phyloP scores from a whole-genome alignment of 1,140 invertebrate genomes.

The Lordiphosa collinella region DNA sequence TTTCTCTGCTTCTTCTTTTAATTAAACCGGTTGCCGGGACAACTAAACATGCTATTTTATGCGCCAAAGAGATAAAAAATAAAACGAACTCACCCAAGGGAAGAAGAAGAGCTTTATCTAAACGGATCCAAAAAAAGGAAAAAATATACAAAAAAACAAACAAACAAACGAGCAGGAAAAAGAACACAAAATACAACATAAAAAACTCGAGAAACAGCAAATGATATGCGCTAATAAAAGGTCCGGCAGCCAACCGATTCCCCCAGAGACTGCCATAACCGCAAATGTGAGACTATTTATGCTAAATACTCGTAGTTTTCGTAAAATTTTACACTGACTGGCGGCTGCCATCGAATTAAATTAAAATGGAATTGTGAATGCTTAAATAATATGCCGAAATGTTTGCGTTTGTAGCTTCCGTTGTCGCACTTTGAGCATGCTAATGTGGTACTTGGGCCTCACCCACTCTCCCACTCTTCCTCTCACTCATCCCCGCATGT shows the following conservation, averaged over 20 bases:
- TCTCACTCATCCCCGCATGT: constrained; percentile 13
- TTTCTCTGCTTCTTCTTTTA: constrained; percentile 36
- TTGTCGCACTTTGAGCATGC: constrained; percentile 55
- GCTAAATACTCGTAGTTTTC: constrained; percentile 61
- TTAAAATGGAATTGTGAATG: constrained; percentile 71
- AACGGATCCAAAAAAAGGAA: constrained; percentile 35
- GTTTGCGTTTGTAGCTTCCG: constrained; percentile 62
- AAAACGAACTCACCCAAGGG: constrained; percentile 25
- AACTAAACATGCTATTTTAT: constrained; percentile 51
- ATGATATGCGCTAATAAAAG: constrained; percentile 51
- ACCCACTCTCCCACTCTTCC: not conserved
- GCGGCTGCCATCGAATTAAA: constrained; percentile 54
- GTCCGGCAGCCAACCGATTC: constrained; percentile 33
- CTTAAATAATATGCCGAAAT: constrained; percentile 70
- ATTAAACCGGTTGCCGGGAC: constrained; percentile 51
- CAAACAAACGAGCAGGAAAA: constrained; percentile 31
- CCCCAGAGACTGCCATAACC: constrained; percentile 48
- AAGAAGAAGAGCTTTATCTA: constrained; percentile 38
- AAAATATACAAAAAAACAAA: constrained; percentile 22
- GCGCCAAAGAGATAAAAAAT: constrained; percentile 46
- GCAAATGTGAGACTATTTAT: constrained; percentile 66
- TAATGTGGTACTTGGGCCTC: constrained; percentile 49
- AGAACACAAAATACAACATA: constrained; percentile 22
- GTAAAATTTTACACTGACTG: constrained; percentile 38
- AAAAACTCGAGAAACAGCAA: constrained; percentile 14